phyloP scores from a whole-genome alignment of 1,140 invertebrate genomes.

The Lepidurus packardi region DNA sequence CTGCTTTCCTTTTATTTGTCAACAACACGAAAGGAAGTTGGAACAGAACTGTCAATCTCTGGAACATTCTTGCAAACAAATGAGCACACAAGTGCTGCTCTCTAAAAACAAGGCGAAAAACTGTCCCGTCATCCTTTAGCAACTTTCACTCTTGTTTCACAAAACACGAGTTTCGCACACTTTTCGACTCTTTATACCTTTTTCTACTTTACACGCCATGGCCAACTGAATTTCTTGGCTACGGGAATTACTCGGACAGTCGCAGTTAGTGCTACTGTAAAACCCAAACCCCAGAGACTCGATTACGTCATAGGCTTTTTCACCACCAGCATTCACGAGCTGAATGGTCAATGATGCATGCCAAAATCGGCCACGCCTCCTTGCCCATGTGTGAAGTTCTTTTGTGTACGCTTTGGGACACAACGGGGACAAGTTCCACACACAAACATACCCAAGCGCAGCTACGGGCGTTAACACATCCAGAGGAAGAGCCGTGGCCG shows the following conservation, averaged over 20 bases:
- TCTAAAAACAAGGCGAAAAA: not conserved
- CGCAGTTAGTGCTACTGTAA: too few relatives aligned
- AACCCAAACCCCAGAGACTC: not conserved
- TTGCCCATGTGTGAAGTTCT: not conserved
- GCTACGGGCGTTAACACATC: not conserved
- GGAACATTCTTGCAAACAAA: not conserved
- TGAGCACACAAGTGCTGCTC: not conserved
- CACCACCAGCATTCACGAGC: not conserved
- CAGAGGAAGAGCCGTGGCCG: not conserved
- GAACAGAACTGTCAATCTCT: too few relatives aligned
- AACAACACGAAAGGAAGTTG: not conserved
- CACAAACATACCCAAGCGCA: not conserved
- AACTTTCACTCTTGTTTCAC: not conserved
- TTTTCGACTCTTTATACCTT: not conserved
- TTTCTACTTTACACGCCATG: not conserved
- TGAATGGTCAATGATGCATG: not conserved
- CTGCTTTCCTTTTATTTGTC: not conserved
- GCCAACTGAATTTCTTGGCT: not conserved
- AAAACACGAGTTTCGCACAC: not conserved
- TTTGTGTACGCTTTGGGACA: not conserved
- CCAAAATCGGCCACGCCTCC: not conserved
- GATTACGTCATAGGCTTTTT: not conserved
- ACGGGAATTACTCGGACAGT: not conserved
- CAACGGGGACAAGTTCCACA: not conserved
- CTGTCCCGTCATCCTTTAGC: not conserved